phyloP scores from a whole-genome alignment of 2,113 vertebrate species.

The Gopherus flavomarginatus region DNA sequence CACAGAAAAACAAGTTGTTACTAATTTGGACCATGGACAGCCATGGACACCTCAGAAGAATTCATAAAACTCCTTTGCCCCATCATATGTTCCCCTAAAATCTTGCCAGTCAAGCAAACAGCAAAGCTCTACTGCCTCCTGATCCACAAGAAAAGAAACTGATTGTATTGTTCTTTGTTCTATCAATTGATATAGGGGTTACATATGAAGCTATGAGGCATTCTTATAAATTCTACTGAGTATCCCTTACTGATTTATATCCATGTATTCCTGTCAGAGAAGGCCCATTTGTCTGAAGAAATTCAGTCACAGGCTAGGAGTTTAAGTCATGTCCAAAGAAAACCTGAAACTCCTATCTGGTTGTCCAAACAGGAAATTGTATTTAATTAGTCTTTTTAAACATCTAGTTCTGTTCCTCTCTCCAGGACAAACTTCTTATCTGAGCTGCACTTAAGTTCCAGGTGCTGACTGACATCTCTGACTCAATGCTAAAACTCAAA shows the following conservation, averaged over 20 bases:
- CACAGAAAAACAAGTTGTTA: background rate
- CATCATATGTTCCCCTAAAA: slow-evolving; percentile 54
- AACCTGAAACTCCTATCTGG: background rate
- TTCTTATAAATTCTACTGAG: background rate
- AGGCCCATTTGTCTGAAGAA: background rate
- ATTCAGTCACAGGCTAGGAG: background rate
- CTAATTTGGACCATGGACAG: background rate
- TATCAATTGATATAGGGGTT: background rate
- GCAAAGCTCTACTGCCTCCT: background rate
- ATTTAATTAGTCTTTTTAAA: slow-evolving; percentile 54
- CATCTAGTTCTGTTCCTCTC: slow-evolving; percentile 37
- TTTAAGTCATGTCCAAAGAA: background rate
- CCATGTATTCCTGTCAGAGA: background rate
- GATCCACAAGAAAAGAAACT: background rate
- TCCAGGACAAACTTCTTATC: slow-evolving; percentile 49
- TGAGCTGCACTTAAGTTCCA: slow-evolving; percentile 15
- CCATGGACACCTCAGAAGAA: slow-evolving; percentile 57
- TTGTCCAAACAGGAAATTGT: background rate
- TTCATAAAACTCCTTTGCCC: slow-evolving; percentile 65
- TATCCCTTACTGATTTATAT: background rate
- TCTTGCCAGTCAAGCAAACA: slow-evolving; percentile 1
- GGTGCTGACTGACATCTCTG: background rate
- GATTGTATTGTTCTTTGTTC: background rate
- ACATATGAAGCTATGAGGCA: background rate
- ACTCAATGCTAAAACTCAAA: slow-evolving; percentile 28